Percentiles rank a stretch among this genome's conserved stretches.
Conservation (phyloP, 2,797 vertebrate species). For the Lophius americanus region DNA sequence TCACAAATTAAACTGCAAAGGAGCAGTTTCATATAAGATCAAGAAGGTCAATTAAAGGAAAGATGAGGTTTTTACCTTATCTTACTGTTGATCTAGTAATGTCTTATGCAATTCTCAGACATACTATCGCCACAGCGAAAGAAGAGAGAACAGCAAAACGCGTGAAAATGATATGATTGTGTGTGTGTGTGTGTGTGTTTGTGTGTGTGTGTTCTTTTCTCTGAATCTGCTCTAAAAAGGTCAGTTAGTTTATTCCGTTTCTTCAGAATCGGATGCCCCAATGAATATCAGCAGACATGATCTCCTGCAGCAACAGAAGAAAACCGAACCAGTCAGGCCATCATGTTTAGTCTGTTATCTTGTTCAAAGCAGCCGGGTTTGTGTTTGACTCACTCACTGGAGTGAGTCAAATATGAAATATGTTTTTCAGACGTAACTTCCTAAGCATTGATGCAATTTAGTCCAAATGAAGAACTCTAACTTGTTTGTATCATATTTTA, state of each 20-base stretch:
- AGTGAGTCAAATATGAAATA: too few relatives aligned
- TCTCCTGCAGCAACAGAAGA: conserved; percentile 25
- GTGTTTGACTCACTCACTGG: conserved; percentile 1
- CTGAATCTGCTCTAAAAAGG: conserved; percentile 21
- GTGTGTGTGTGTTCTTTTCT: conserved; percentile 1
- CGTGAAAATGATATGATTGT: not conserved
- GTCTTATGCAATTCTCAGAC: not conserved
- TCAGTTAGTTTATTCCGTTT: conserved; percentile 27
- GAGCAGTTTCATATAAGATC: not conserved
- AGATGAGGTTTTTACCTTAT: not conserved
- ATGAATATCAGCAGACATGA: conserved; percentile 36
- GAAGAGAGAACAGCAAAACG: not conserved
- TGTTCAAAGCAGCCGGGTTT: conserved; percentile 24
- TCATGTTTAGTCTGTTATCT: conserved; percentile 41
- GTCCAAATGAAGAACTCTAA: too few relatives aligned
- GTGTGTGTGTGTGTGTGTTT: not conserved
- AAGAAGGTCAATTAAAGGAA: conserved; percentile 4
- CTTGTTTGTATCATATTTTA: too few relatives aligned
- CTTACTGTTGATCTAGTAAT: not conserved
- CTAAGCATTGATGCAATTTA: too few relatives aligned
- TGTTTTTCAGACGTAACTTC: too few relatives aligned
- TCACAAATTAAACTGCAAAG: not conserved
- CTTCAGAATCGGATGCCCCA: conserved; percentile 9
- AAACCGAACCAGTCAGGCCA: conserved; percentile 49
- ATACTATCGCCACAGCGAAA: not conserved